phyloP scores from a whole-genome alignment of 2,113 vertebrate species.

The Paramormyrops kingsleyae region DNA sequence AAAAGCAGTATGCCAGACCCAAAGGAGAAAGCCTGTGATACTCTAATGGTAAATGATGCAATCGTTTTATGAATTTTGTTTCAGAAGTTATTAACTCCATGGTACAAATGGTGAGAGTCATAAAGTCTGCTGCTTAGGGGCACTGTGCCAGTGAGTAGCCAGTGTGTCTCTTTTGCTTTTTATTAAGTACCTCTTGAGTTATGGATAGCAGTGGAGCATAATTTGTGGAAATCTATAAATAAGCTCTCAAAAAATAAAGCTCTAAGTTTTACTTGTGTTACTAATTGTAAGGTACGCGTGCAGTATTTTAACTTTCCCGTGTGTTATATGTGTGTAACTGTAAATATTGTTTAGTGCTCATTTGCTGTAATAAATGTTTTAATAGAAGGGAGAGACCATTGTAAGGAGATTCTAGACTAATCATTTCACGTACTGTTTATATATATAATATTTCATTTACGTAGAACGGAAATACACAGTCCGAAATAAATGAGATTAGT shows the following conservation, averaged over 20 bases:
- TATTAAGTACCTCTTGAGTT: neutral
- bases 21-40: neutral
- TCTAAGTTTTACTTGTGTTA: neutral
- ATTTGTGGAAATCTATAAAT: neutral
- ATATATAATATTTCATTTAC: neutral
- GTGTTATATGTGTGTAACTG: neutral
- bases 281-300: neutral
- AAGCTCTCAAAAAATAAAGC: neutral
- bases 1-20: neutral
- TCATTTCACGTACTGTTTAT: neutral
- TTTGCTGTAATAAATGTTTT: neutral
- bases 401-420: neutral
- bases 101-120: neutral
- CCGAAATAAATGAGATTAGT: neutral
- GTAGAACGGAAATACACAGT: neutral
- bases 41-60: neutral
- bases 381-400: neutral
- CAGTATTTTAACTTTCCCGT: neutral
- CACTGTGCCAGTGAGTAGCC: neutral
- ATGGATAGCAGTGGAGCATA: neutral
- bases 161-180: neutral
- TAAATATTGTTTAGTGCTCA: neutral
- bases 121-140: neutral
- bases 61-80: conserved; percentile 8
- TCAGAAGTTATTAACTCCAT: conserved; percentile 4